These are phyloP conservation scores for Enteromius viviparus DNA, from an alignment of 2,797 vertebrate species.

Conservation along the genomic window DNA sequence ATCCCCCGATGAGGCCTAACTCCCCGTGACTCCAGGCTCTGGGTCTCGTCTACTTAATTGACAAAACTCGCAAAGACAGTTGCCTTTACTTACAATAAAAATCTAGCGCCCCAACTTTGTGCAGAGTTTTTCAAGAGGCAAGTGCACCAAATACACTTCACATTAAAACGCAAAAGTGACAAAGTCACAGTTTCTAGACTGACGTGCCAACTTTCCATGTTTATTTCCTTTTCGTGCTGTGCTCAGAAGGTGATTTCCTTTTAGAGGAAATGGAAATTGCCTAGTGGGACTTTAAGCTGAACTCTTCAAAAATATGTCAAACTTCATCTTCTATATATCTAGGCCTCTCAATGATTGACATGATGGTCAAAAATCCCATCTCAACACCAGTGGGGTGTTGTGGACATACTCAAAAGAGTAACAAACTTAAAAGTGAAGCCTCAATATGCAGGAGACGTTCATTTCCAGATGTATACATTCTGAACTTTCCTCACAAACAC, in stretches of 20 bases:
- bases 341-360: conserved; percentile 54
- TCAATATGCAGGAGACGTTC: background rate
- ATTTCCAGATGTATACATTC: conserved; percentile 41
- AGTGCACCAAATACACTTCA: conserved; percentile 18
- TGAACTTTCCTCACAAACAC: conserved; percentile 32
- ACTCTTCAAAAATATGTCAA: conserved; percentile 66
- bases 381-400: conserved; percentile 31
- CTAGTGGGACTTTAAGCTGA: conserved; percentile 67
- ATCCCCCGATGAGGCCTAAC: conserved; percentile 56
- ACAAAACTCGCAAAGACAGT: conserved; percentile 66
- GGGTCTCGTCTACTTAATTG: conserved; percentile 63
- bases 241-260: conserved; percentile 75
- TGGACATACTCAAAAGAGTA: conserved; percentile 36
- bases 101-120: conserved; percentile 22
- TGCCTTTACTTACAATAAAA: conserved; percentile 53
- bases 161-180: background rate
- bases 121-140: conserved; percentile 11
- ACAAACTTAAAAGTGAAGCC: conserved; percentile 40
- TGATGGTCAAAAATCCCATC: conserved; percentile 43
- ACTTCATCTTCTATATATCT: conserved; percentile 55
- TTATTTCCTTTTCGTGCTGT: conserved; percentile 69
- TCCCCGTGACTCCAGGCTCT: conserved; percentile 65
- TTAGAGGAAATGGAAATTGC: conserved; percentile 75
- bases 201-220: conserved; percentile 70
- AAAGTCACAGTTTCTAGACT: conserved; percentile 41